phyloP scores from a whole-genome alignment of 2,888 invertebrate species.

The Microdon myrmicae region DNA sequence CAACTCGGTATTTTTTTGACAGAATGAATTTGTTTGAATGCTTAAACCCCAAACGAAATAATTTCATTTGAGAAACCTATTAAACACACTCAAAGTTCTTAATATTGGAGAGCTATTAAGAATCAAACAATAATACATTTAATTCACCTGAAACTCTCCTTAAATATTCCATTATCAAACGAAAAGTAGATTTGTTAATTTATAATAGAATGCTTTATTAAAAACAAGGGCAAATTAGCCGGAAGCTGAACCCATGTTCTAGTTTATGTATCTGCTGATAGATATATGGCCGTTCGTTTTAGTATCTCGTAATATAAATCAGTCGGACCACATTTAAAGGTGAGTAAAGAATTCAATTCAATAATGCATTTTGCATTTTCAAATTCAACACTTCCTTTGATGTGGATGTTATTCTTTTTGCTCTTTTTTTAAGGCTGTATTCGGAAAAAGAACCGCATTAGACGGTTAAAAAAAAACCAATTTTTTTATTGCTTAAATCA shows the following conservation, averaged over 20 bases:
- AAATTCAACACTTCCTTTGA: too few relatives aligned
- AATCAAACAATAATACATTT: constrained; percentile 54
- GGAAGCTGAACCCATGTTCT: not conserved
- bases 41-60: constrained; percentile 56
- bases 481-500: too few relatives aligned
- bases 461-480: too few relatives aligned
- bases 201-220: not conserved
- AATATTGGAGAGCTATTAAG: constrained; percentile 63
- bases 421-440: too few relatives aligned
- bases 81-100: constrained; percentile 31
- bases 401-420: too few relatives aligned
- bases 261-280: too few relatives aligned
- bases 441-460: too few relatives aligned
- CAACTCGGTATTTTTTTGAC: not conserved
- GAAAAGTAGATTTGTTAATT: not conserved
- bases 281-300: too few relatives aligned
- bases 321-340: too few relatives aligned
- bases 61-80: constrained; percentile 43
- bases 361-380: too few relatives aligned
- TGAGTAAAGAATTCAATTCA: too few relatives aligned
- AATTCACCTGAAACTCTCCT: constrained; percentile 59
- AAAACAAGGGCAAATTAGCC: not conserved
- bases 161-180: not conserved
- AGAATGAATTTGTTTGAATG: constrained; percentile 37
- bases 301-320: too few relatives aligned